phyloP scores from a whole-genome alignment of 2,113 vertebrate species.

The Monopterus albus region DNA sequence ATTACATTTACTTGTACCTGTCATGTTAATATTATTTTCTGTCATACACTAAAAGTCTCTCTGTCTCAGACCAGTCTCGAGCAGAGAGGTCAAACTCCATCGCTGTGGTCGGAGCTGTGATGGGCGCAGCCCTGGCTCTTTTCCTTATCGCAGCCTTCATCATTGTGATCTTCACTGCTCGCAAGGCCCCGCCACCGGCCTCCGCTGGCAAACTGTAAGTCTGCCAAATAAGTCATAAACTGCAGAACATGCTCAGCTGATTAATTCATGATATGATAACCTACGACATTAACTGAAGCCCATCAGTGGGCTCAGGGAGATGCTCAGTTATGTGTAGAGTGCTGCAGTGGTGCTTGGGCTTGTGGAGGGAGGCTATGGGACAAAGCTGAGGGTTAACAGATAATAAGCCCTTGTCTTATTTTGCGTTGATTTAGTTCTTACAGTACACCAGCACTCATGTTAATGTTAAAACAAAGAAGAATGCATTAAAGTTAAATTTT shows the following conservation, averaged over 20 bases:
- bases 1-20: background rate
- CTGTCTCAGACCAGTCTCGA: constrained; percentile 78
- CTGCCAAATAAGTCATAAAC: constrained; percentile 56
- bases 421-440: constrained; percentile 39
- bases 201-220: constrained; percentile 84
- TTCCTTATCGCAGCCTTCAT: constrained; percentile 92
- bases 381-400: constrained; percentile 55
- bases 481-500: constrained; percentile 68
- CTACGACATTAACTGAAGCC: constrained; percentile 50
- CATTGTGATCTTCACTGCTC: constrained; percentile 88
- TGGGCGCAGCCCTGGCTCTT: constrained; percentile 93
- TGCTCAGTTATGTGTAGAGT: constrained; percentile 27
- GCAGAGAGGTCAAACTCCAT: constrained; percentile 88
- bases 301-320: constrained; percentile 37
- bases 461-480: constrained; percentile 51
- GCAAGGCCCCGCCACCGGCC: constrained; percentile 74
- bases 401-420: constrained; percentile 60
- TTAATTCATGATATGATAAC: constrained; percentile 56
- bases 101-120: constrained; percentile 90
- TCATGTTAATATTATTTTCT: background rate
- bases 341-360: background rate
- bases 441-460: constrained; percentile 32
- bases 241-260: constrained; percentile 36
- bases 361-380: constrained; percentile 43
- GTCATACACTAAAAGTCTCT: constrained; percentile 11